Conservation (phyloP, 1,140 invertebrate species). For the Diorhabda carinulata region DNA sequence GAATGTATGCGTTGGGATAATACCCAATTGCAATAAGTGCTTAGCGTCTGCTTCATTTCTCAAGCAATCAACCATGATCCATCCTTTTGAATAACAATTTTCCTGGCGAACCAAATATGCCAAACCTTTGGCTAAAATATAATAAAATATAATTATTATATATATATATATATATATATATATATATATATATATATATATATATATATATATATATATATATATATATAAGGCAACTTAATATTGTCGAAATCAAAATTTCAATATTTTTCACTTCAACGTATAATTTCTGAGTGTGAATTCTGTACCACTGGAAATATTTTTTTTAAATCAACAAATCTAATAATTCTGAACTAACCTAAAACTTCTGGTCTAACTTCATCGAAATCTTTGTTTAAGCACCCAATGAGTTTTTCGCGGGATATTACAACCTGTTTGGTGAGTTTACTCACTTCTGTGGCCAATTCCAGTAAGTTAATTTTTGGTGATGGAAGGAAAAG, state of each 20-base stretch:
- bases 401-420: conserved; percentile 8
- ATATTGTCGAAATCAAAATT: no score
- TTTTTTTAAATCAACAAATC: no score
- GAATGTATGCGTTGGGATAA: conserved; percentile 53
- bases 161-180: no score
- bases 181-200: no score
- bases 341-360: conserved; percentile 13
- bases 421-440: conserved; percentile 40
- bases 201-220: no score
- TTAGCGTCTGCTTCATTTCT: conserved; percentile 49
- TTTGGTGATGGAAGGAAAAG: conserved; percentile 48
- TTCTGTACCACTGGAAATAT: no score
- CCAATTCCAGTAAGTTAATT: conserved; percentile 41
- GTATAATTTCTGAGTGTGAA: no score
- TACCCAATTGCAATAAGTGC: conserved; percentile 46
- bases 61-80: conserved; percentile 48
- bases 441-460: conserved; percentile 36
- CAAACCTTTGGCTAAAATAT: not conserved
- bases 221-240: no score
- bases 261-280: no score
- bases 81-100: conserved; percentile 26
- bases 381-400: not conserved
- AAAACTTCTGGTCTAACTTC: conserved; percentile 14
- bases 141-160: no score
- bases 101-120: not conserved